Evolutionary conservation across 2,113 vertebrate genomes (phyloP).

Genomic region (Leptobrachium ailaonicum): DNA sequence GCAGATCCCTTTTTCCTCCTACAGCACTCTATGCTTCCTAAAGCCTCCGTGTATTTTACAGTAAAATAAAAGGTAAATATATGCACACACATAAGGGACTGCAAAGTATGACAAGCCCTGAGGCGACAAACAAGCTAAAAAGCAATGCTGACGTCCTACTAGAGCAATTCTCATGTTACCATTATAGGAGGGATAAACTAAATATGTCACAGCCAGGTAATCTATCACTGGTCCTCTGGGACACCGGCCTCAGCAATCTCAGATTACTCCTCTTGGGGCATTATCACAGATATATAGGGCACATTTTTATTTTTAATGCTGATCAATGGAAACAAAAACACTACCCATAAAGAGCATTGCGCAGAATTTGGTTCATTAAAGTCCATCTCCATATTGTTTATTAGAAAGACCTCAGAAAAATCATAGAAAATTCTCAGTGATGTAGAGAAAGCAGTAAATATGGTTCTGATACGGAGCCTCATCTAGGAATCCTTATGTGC

Average conservation of each 20-base stretch:
- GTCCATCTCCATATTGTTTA: no score
- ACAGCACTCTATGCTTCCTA: not conserved
- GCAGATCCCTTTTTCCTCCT: not conserved
- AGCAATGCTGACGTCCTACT: not conserved
- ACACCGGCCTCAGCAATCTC: slow-evolving; percentile 8
- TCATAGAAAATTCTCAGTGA: no score
- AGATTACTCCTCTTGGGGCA: slow-evolving; percentile 27
- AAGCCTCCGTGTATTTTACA: not conserved
- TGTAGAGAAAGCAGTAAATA: no score
- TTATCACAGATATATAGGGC: not conserved
- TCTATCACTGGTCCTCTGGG: slow-evolving; percentile 27
- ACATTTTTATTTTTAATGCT: not conserved
- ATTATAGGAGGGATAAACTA: slow-evolving; percentile 31
- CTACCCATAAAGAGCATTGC: no score
- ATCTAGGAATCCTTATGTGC: no score
- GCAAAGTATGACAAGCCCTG: not conserved
- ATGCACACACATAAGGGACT: not conserved
- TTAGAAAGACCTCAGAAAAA: no score
- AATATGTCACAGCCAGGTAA: slow-evolving; percentile 31
- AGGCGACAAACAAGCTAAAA: not conserved
- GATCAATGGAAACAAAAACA: no score
- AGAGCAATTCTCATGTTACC: slow-evolving; percentile 18
- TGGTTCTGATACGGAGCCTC: no score
- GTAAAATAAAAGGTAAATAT: not conserved
- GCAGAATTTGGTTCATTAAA: no score